Base-by-base conservation (phyloP, 2,113 vertebrate species). In the Marmota flaviventris region DNA sequence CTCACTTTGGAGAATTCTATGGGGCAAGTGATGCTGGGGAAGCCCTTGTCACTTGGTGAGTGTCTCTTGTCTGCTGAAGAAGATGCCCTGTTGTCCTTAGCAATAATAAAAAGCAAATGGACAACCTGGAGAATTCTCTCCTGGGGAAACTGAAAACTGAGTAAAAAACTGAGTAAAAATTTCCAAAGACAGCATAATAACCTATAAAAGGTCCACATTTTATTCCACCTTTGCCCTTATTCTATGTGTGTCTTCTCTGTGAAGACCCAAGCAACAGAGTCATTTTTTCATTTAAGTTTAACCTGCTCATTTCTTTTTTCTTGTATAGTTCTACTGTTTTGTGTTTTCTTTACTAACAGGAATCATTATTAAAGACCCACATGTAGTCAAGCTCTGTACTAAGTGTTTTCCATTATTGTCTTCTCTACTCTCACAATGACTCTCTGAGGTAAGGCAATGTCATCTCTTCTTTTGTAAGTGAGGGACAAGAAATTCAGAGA, bases 201-300 rank as follows among this genome's bases (percentile, higher is more conserved):
- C 53, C 8, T 32, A 69, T 82, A 4, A 22, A 42, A 85, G 85
- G 78, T 29, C 32, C 16, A n/a, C 34, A 32, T 85, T 91, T 61
- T 85, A 70, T 85, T 27, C 37, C 27, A 13, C 70, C 25, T 37
- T 0, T 87, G 39, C 39, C 39, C 39, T 39, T 39, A 39, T 39
- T 39, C 39, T 39, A 39, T 39, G 39, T 39, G 39, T 39, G 42
- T 67, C n/a, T 72, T 89, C 58, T 81, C 13, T 10, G 20, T 24
- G 34, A 72, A 53, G 29, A 18, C 20, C 42, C 72, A 95, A 82
- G 34, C 20, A 70, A 88, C 56, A 56, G 45, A 88, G 39, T 48
- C 61, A 89, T 81, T 94, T 97, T 97, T 92, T 77, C 4, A 90
- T 32, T 61, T 77, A 84, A 65, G 16, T 85, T 37, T 87, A 85